phyloP scores from a whole-genome alignment of 1,140 invertebrate species.

The Melitaea cinxia region DNA sequence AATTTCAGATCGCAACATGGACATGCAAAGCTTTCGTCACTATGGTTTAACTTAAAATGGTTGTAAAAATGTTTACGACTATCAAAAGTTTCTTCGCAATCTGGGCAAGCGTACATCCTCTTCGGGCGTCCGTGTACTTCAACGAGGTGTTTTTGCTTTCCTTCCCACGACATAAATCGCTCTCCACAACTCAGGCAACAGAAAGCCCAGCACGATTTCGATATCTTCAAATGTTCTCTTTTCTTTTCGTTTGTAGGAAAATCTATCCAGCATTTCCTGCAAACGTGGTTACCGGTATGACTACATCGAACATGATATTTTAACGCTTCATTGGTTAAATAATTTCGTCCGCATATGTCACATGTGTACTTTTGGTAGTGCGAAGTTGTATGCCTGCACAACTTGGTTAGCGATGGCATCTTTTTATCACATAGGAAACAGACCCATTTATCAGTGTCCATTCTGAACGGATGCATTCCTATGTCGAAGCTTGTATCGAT shows the following conservation, averaged over 20 bases:
- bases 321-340: constrained; percentile 58
- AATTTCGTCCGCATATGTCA: constrained; percentile 64
- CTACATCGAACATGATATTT: constrained; percentile 63
- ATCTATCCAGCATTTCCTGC: constrained; percentile 64
- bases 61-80: constrained; percentile 55
- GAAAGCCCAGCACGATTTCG: constrained; percentile 62
- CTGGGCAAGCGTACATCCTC: constrained; percentile 55
- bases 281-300: constrained; percentile 56
- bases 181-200: constrained; percentile 59
- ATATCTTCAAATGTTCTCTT: constrained; percentile 50
- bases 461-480: constrained; percentile 57
- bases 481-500: constrained; percentile 51
- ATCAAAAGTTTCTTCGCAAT: constrained; percentile 53
- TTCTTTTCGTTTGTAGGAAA: constrained; percentile 54
- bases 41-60: constrained; percentile 62
- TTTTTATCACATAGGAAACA: constrained; percentile 61
- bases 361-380: constrained; percentile 69
- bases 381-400: constrained; percentile 61
- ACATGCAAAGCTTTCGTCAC: constrained; percentile 58
- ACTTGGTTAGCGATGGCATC: constrained; percentile 49
- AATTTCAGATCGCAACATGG: constrained; percentile 63
- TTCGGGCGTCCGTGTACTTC: constrained; percentile 50
- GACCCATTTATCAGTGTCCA: constrained; percentile 56
- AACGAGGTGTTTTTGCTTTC: constrained; percentile 57
- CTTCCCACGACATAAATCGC: constrained; percentile 63